Evolutionary conservation across 2,797 vertebrate genomes (phyloP).

Genomic region (Phataginus tricuspis): DNA sequence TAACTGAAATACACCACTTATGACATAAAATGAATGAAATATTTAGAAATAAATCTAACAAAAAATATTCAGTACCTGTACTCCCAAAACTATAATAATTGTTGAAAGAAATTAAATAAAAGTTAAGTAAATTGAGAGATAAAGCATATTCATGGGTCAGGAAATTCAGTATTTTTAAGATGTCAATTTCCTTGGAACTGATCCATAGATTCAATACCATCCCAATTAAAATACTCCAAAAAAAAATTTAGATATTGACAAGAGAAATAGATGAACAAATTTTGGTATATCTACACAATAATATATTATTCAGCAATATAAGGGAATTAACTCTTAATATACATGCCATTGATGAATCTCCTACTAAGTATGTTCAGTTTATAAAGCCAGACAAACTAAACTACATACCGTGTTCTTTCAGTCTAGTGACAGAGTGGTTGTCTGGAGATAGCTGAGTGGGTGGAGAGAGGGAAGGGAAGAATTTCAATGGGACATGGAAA

Average conservation of each 20-base stretch:
- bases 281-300: too few relatives aligned
- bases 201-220: neutral
- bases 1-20: neutral
- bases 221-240: neutral
- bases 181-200: neutral
- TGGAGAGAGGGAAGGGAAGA: neutral
- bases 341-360: neutral
- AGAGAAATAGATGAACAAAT: neutral
- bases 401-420: neutral
- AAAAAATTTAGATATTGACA: neutral
- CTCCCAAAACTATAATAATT: neutral
- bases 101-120: neutral
- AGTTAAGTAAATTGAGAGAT: neutral
- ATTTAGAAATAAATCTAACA: neutral
- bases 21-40: neutral
- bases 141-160: neutral
- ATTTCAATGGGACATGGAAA: neutral
- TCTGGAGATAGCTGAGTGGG: neutral
- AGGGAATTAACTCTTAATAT: neutral
- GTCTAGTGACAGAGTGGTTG: neutral
- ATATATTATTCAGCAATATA: neutral
- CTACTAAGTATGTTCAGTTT: neutral
- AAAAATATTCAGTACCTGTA: neutral
- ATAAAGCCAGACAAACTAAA: neutral
- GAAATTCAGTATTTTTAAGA: neutral